Evolutionary conservation across 2,113 vertebrate genomes (phyloP).

Genomic region (Anoplopoma fimbria): DNA sequence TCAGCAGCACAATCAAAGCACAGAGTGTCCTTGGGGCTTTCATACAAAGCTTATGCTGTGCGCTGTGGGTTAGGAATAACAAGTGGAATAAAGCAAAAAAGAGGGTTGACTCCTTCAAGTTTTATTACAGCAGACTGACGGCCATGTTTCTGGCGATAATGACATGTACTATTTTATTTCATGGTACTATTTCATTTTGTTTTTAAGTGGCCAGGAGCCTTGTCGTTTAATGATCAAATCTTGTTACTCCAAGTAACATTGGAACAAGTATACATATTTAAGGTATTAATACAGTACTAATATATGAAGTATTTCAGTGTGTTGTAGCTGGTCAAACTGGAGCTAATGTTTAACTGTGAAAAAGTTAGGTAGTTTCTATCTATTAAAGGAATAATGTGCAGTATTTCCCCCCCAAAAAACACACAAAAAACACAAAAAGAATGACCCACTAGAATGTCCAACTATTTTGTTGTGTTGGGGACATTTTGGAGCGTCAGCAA

Average conservation of each 20-base stretch:
- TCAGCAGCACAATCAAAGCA: conserved; percentile 21
- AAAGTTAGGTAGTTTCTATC: not conserved
- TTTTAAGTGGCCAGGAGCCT: not conserved
- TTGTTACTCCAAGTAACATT: not conserved
- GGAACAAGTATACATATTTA: no score
- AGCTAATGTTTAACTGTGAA: no score
- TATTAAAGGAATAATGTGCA: no score
- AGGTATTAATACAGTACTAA: no score
- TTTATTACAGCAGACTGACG: not conserved
- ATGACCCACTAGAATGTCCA: no score
- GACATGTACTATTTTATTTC: no score
- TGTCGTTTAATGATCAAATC: not conserved
- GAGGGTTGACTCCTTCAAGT: not conserved
- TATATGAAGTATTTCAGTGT: no score
- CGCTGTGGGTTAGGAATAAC: not conserved
- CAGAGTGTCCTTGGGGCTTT: not conserved
- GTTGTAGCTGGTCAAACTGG: no score
- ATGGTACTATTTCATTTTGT: not conserved
- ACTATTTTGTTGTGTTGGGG: no score
- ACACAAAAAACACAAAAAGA: no score
- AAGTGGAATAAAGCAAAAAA: not conserved
- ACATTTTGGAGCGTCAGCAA: no score
- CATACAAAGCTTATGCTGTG: not conserved
- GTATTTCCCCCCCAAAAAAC: no score
- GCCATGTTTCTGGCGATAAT: not conserved